Evolutionary conservation across 2,113 vertebrate genomes (phyloP).

Genomic region (Coregonus clupeaformis): DNA sequence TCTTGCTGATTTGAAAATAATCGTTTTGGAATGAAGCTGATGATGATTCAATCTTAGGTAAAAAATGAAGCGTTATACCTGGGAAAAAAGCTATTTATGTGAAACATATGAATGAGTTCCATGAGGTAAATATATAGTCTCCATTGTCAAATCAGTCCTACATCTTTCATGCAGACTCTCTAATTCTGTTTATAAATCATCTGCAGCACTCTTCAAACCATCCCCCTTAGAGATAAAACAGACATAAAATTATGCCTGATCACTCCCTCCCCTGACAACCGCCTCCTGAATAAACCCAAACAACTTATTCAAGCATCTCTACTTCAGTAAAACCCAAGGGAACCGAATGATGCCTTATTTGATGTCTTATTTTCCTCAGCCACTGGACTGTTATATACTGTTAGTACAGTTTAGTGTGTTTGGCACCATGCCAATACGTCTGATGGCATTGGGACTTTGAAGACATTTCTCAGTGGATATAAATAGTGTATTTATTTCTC

Average conservation of each 20-base stretch:
- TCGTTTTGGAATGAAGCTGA: constrained; percentile 25
- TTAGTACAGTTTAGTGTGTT: constrained; percentile 19
- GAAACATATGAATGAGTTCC: too few species aligned
- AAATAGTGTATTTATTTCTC: constrained; percentile 65
- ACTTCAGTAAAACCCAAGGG: constrained; percentile 10
- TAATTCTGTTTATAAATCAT: constrained; percentile 43
- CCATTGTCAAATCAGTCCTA: neutral
- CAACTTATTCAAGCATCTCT: neutral
- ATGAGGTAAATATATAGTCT: neutral
- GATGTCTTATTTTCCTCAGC: neutral
- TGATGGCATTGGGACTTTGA: constrained; percentile 53
- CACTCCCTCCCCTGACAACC: constrained; percentile 8
- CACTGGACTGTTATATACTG: neutral
- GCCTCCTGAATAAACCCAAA: constrained; percentile 27
- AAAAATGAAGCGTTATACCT: too few species aligned
- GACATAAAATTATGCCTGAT: constrained; percentile 26
- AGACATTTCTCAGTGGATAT: constrained; percentile 68
- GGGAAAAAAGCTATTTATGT: too few species aligned
- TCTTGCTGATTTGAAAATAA: constrained; percentile 27
- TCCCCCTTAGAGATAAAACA: constrained; percentile 7
- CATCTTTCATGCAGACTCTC: constrained; percentile 11
- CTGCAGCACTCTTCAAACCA: neutral
- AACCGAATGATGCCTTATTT: neutral
- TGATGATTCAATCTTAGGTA: too few species aligned
- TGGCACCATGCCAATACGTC: constrained; percentile 54